Evolutionary conservation across 1,140 invertebrate species (phyloP), one percentile per base, ranked within the genome.

Genomic region (Leucophenga varia): DNA sequence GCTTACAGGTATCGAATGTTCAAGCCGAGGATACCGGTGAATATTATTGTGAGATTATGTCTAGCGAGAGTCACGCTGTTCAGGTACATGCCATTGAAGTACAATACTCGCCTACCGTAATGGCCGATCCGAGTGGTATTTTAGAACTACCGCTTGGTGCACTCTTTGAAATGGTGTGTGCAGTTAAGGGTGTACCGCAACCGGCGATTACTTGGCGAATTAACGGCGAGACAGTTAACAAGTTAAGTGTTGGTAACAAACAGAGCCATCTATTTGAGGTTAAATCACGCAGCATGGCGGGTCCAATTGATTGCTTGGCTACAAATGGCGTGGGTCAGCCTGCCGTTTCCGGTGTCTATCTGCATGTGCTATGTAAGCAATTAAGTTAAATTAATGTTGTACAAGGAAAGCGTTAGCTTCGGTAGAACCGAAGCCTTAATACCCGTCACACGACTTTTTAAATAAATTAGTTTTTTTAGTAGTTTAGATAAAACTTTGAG

Each of bases 31-130:
- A 91, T 57, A 84, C 84, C 0, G 88, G 86, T 1, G 80, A 88
- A 45, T 91, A 90, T 59, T 83, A 82, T 34, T 91, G 88, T 53
- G 85, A 86, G 68, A 79, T 84, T 16, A 69, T 79, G 30, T 67
- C 74, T 46, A 47, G 46, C 8, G 78, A 79, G 30, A 79, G 79
- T n/a, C 80, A 83, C 3, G 81, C 87, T 7, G 79, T 78, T 40
- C 87, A 89, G 72, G 76, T 80, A 20, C 86, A 90, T 63, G 79
- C 83, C 22, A 87, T 91, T 47, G 82, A 88, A 80, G 88, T 91
- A 21, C 80, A 87, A 67, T 84, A 84, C 76, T 79, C 87, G 1
- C 85, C 88, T 2, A 82, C 78, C 31, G 81, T 88, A 2, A 69
- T 76, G n/a, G 80, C 82, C 0, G 73, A 85, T n/a, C 88, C 88